Evolutionary conservation across 92 coral and sea anemone genomes (phyloP).

Genomic region (Phenganax subtilis): DNA sequence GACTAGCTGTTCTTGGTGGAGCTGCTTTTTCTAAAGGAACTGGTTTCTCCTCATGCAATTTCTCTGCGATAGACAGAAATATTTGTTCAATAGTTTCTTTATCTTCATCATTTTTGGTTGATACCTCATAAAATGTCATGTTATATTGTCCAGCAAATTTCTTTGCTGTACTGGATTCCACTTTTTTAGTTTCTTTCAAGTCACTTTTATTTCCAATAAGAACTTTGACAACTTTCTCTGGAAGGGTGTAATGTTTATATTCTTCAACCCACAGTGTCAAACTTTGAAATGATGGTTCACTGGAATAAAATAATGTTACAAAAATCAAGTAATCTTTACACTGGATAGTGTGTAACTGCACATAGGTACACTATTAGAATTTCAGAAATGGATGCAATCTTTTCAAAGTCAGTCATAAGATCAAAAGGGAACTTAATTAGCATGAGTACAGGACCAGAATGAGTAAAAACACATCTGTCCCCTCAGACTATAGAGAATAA

Average conservation of each 20-base stretch:
- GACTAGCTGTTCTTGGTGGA: not conserved
- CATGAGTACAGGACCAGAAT: too few species aligned
- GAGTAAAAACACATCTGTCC: too few species aligned
- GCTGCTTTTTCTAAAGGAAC: slow-evolving; percentile 22
- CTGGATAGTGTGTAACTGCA: not conserved
- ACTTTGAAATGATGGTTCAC: slow-evolving; percentile 69
- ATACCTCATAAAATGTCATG: slow-evolving; percentile 95
- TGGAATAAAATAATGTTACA: not conserved
- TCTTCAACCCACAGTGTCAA: slow-evolving; percentile 73
- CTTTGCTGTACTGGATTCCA: slow-evolving; percentile 80
- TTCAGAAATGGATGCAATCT: too few species aligned
- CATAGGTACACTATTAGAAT: too few species aligned
- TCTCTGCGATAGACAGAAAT: slow-evolving; percentile 75
- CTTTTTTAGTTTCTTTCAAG: slow-evolving; percentile 63
- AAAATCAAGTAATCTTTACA: not conserved
- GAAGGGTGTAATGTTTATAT: slow-evolving; percentile 71
- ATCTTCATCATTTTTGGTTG: slow-evolving; percentile 86
- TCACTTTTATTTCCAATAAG: slow-evolving; percentile 95
- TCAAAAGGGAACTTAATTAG: too few species aligned
- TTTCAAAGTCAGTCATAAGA: too few species aligned
- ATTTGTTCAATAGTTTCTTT: slow-evolving; percentile 73
- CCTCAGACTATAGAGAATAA: too few species aligned
- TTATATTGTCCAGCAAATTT: slow-evolving; percentile 80
- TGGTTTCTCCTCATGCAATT: slow-evolving; percentile 65
- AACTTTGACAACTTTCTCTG: slow-evolving; percentile 69